Percentiles rank a stretch among this genome's conserved stretches.
phyloP scores from a whole-genome alignment of 2,113 vertebrate species.

The Nycticryphes semicollaris region DNA sequence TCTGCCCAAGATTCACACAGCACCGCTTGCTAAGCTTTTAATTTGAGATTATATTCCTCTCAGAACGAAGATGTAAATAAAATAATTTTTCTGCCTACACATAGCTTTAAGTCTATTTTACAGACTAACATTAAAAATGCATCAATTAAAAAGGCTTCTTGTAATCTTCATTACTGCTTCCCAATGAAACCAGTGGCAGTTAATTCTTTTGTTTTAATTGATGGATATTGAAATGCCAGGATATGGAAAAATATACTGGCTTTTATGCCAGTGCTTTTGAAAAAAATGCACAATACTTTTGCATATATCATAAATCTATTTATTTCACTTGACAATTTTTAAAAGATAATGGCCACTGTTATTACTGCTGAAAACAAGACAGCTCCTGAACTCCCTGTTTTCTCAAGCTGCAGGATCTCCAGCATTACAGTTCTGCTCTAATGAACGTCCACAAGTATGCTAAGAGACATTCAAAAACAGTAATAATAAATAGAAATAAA shows the following conservation, averaged over 20 bases:
- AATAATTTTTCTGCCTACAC: not conserved
- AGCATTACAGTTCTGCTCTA: not conserved
- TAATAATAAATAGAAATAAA: not conserved
- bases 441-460: not conserved
- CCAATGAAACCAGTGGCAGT: not conserved
- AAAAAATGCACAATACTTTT: not conserved
- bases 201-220: conserved; percentile 37
- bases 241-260: not conserved
- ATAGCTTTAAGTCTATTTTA: not conserved
- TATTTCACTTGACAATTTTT: not conserved
- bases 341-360: not conserved
- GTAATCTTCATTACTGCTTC: not conserved
- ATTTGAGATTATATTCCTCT: not conserved
- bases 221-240: conserved; percentile 25
- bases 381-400: not conserved
- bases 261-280: not conserved
- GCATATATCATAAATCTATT: not conserved
- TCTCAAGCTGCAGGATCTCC: not conserved
- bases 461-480: not conserved
- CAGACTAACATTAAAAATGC: not conserved
- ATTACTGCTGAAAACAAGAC: not conserved
- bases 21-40: not conserved
- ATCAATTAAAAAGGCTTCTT: not conserved
- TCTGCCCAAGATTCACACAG: fast-evolving
- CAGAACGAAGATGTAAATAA: not conserved